Conservation (phyloP, 2,888 invertebrate genomes). For the Pollenia griseotomentosa region DNA sequence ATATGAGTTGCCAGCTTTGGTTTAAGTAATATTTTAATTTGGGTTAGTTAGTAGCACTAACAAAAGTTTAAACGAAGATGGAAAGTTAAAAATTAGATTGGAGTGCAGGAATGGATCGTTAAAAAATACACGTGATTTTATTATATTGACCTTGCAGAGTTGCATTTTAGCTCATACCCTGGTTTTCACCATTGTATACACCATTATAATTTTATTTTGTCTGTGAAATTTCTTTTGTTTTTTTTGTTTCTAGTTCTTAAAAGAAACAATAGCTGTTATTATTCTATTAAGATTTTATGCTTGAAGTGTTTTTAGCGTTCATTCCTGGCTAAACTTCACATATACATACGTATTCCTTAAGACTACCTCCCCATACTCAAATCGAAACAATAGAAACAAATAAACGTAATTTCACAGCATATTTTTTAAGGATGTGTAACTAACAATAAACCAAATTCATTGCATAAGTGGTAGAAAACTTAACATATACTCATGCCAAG, state of each 20-base stretch:
- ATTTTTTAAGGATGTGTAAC: slow-evolving; percentile 64
- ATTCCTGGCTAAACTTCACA: slow-evolving; percentile 68
- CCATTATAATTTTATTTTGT: slow-evolving; percentile 39
- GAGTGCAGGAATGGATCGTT: too few relatives aligned
- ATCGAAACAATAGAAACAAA: slow-evolving; percentile 51
- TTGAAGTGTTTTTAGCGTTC: slow-evolving; percentile 75
- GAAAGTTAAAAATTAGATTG: too few relatives aligned
- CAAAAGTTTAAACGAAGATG: too few relatives aligned
- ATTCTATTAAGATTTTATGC: slow-evolving; percentile 83
- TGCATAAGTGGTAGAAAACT: slow-evolving; percentile 67
- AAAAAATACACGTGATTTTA: too few relatives aligned
- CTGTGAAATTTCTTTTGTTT: slow-evolving; percentile 36
- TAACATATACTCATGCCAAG: slow-evolving; percentile 33
- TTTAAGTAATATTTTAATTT: not conserved
- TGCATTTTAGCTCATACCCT: slow-evolving; percentile 19
- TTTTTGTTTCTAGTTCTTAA: slow-evolving; percentile 17
- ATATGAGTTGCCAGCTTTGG: not conserved
- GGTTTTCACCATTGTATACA: slow-evolving; percentile 12
- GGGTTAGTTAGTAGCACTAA: too few relatives aligned
- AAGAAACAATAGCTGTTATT: slow-evolving; percentile 82
- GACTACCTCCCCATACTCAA: slow-evolving; percentile 16
- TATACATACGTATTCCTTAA: slow-evolving; percentile 72
- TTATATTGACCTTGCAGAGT: not conserved
- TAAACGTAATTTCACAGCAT: slow-evolving; percentile 61
- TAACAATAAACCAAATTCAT: slow-evolving; percentile 62